Base-by-base conservation (phyloP, 2,888 invertebrate genomes). In the Hirtodrosophila histrioides region DNA sequence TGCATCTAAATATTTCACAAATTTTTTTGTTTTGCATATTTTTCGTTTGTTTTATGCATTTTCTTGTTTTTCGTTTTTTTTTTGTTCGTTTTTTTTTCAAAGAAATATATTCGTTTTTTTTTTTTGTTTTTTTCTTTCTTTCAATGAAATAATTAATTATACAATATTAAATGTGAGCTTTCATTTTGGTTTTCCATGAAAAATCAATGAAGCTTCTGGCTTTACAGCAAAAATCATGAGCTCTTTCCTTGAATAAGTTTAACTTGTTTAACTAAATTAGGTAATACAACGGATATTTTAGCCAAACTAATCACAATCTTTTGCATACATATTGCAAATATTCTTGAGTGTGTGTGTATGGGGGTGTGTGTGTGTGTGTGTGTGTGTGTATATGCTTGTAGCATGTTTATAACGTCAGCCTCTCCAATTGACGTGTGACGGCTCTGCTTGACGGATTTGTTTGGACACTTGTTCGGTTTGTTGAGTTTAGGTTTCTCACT, bases 161-260 rank as follows among this genome's bases (percentile, higher is more conserved):
- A 65, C 62, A 50, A 58, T 68, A 67, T 44, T 44, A 49, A 50
- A 43, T 41, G 41, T 41, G 41, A 53, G 85, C 87, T 67, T 82
- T 67, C 62, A 74, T 72, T 44, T 86, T 69, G 81, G 68, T 88
- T 89, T 81, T 87, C 68, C 69, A 76, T 71, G 74, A 88, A 89
- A 88, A 86, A 75, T 75, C 65, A 78, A 89, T 77, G 78, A 81
- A 86, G 84, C 85, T 55, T 35, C 53, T 62, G 58, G 75, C 80
- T 80, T 66, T 65, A 68, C 58, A 75, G 76, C 67, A 46, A 44
- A 44, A 63, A 69, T 65, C 43, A 61, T 65, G 51, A 62, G 66
- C 65, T 69, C 57, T 71, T 71, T 54, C 53, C 50, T 63, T 67
- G 66, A 65, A 62, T 60, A 72, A 80, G 86, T 85, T 78, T 48